Percentiles rank a stretch among this genome's conserved stretches.
phyloP scores from a whole-genome alignment of 2,888 invertebrate genomes.

The Leptothorax acervorum region DNA sequence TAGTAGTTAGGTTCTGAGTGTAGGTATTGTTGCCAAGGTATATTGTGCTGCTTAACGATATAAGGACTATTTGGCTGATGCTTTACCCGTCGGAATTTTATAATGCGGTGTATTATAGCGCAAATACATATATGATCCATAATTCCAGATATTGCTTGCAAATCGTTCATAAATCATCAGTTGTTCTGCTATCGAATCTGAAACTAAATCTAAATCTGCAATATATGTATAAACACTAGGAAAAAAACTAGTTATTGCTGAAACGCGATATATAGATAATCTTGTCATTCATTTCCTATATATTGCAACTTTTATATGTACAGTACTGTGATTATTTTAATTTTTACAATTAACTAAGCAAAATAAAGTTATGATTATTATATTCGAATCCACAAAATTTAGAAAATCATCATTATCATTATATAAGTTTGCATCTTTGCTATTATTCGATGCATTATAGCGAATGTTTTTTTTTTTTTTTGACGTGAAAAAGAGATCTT shows the following conservation, averaged over 20 bases:
- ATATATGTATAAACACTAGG: not conserved
- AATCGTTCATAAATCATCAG: slow-evolving; percentile 3
- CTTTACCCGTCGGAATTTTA: slow-evolving; percentile 13
- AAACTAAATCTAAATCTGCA: slow-evolving; percentile 2
- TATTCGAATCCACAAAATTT: not conserved
- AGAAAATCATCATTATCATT: not conserved
- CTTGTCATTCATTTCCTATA: not conserved
- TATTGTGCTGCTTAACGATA: not conserved
- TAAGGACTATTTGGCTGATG: slow-evolving; percentile 1
- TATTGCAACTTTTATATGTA: not conserved
- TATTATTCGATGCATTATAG: not conserved
- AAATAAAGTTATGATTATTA: not conserved
- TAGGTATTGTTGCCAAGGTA: slow-evolving; percentile 22
- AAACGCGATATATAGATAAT: not conserved
- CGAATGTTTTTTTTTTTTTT: not conserved
- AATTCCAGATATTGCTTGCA: slow-evolving; percentile 11
- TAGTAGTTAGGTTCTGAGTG: slow-evolving; percentile 23
- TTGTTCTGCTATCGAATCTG: not conserved
- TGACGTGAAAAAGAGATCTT: not conserved
- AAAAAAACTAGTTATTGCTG: not conserved
- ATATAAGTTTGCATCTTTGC: not conserved
- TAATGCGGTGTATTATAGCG: not conserved
- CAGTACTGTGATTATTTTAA: not conserved
- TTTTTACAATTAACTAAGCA: not conserved
- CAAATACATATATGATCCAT: not conserved